Percentiles rank a stretch among this genome's conserved stretches.
These are phyloP conservation scores for Coelogynopora nodosa DNA, from an alignment of 2,888 invertebrate genomes.

Conservation along the genomic window DNA sequence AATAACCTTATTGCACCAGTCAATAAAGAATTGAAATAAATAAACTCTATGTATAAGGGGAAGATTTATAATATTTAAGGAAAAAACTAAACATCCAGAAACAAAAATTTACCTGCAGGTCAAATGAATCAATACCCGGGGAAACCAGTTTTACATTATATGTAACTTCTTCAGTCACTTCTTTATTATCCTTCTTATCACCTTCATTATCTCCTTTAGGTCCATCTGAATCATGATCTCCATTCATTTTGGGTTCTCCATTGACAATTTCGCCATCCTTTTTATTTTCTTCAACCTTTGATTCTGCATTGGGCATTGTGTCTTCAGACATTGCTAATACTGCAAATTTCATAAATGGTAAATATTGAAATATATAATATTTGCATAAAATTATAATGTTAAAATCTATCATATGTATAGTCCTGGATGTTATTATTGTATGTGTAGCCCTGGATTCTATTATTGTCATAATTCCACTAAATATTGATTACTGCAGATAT, in stretches of 20 bases:
- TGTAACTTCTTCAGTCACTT: background rate
- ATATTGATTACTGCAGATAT: no score
- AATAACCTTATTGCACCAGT: no score
- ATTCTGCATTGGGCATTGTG: background rate
- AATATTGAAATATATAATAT: no score
- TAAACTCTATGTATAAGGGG: no score
- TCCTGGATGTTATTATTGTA: no score
- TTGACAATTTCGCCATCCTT: background rate
- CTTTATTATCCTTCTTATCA: background rate
- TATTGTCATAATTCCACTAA: no score
- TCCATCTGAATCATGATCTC: background rate
- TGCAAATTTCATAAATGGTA: no score
- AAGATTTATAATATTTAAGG: no score
- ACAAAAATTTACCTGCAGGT: slow-evolving; percentile 72
- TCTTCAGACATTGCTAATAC: background rate
- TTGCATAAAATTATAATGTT: no score
- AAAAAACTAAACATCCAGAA: slow-evolving; percentile 26
- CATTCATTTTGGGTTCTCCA: background rate
- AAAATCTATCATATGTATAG: no score
- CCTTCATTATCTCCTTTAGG: background rate
- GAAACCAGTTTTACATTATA: slow-evolving; percentile 82
- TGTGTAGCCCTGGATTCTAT: no score
- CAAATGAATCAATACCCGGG: slow-evolving; percentile 83
- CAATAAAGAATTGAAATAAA: slow-evolving; percentile 1
- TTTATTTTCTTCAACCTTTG: background rate